These are phyloP conservation scores for Diarsia dahlii DNA, from an alignment of 2,888 invertebrate species.

Conservation along the genomic window DNA sequence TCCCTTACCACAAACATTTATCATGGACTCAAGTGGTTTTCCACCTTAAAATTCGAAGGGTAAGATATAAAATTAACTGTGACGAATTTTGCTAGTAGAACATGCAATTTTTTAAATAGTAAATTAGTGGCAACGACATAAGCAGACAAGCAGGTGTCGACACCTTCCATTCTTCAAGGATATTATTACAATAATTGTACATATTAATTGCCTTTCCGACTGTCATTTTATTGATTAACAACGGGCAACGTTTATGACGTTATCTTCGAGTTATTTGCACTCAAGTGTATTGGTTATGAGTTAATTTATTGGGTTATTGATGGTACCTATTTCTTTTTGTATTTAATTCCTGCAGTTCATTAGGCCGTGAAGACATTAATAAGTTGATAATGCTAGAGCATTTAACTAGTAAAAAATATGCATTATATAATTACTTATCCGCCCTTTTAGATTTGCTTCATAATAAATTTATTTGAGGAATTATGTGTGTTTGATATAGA, in stretches of 20 bases:
- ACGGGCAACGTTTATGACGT: conserved; percentile 38
- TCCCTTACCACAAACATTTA: conserved; percentile 8
- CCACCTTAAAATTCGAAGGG: neutral
- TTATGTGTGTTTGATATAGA: neutral
- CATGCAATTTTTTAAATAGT: conserved; percentile 36
- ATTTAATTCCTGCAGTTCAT: conserved; percentile 4
- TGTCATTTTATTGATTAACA: conserved; percentile 62
- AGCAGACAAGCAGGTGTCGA: conserved; percentile 59
- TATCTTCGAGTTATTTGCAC: conserved; percentile 50
- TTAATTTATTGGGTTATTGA: conserved; percentile 38
- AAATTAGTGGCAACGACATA: conserved; percentile 41
- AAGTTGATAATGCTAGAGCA: neutral
- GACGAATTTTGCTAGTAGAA: neutral
- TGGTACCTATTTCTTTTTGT: neutral
- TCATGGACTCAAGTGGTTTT: neutral
- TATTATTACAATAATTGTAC: conserved; percentile 62
- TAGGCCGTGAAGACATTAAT: neutral
- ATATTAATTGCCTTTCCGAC: conserved; percentile 57
- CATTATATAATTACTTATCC: neutral
- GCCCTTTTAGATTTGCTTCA: neutral
- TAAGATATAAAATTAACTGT: conserved; percentile 22
- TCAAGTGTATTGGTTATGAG: conserved; percentile 17
- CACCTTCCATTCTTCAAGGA: conserved; percentile 40
- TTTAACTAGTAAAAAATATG: neutral
- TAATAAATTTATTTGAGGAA: neutral